phyloP scores from a whole-genome alignment of 2,888 invertebrate genomes.

The Trachelus stipa region DNA sequence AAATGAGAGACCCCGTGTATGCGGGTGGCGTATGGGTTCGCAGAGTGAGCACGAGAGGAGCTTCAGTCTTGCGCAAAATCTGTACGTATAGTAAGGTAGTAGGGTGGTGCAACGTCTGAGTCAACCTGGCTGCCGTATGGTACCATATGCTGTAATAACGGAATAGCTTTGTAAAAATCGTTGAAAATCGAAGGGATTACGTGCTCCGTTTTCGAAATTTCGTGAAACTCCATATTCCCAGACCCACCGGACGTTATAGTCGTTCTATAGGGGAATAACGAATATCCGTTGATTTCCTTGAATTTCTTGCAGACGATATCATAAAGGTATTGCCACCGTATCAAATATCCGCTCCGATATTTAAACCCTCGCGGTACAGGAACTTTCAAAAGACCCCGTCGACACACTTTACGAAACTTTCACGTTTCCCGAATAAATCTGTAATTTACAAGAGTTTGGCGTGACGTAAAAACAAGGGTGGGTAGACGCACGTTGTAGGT shows the following conservation, averaged over 20 bases:
- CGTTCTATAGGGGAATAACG: not conserved
- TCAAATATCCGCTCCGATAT: not conserved
- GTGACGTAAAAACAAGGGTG: not conserved
- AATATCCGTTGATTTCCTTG: not conserved
- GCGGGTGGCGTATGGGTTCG: not conserved
- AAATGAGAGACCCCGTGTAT: not conserved
- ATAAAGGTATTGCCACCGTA: not conserved
- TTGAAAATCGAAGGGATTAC: conserved; percentile 19
- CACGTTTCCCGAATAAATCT: not conserved
- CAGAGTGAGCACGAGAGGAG: not conserved
- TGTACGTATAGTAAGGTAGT: not conserved
- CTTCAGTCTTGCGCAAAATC: not conserved
- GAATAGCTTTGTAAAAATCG: conserved; percentile 16
- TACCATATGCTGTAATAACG: conserved; percentile 16
- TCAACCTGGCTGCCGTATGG: conserved; percentile 9
- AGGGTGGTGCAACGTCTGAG: not conserved
- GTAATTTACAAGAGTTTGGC: not conserved
- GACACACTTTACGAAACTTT: not conserved
- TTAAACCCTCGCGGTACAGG: not conserved
- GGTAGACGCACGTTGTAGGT: not conserved
- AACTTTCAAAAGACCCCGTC: not conserved
- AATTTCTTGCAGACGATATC: not conserved
- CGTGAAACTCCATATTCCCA: not conserved
- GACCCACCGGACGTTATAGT: not conserved
- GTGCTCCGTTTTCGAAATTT: conserved; percentile 20